These are phyloP conservation scores for Watsonalla cultraria DNA, from an alignment of 2,888 invertebrate species.

Conservation along the genomic window DNA sequence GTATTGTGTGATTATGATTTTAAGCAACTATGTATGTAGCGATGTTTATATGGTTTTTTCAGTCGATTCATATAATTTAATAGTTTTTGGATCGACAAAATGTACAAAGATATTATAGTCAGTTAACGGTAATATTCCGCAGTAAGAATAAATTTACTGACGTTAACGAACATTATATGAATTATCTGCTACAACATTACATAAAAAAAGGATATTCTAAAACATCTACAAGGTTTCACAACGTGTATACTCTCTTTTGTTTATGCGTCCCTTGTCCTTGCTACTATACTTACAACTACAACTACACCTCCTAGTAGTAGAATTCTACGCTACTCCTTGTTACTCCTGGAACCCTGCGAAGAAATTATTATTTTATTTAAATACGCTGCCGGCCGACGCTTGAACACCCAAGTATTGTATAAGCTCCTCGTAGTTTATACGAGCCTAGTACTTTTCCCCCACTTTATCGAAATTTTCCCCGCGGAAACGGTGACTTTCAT, in stretches of 20 bases:
- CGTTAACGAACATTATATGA: too few relatives aligned
- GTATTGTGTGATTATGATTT: too few relatives aligned
- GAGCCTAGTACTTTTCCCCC: conserved; percentile 60
- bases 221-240: conserved; percentile 13
- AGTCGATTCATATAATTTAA: too few relatives aligned
- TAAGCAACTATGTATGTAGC: too few relatives aligned
- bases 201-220: neutral
- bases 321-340: conserved; percentile 25
- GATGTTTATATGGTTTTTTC: too few relatives aligned
- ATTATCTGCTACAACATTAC: too few relatives aligned
- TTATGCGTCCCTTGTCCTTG: conserved; percentile 35
- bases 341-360: conserved; percentile 38
- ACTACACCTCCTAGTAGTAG: conserved; percentile 34
- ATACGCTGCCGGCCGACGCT: conserved; percentile 25
- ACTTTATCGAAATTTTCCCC: conserved; percentile 64
- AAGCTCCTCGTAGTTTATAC: conserved; percentile 26
- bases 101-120: too few relatives aligned
- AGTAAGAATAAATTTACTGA: too few relatives aligned
- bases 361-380: conserved; percentile 66
- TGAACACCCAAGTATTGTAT: conserved; percentile 7
- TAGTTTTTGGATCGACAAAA: too few relatives aligned
- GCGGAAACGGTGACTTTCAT: conserved; percentile 24
- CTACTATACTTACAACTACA: conserved; percentile 51
- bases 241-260: conserved; percentile 11
- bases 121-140: too few relatives aligned